A percentile compares a stretch with the other conserved stretches of the same genome.
phyloP scores from a whole-genome alignment of 2,113 vertebrate species.

The Colossoma macropomum region DNA sequence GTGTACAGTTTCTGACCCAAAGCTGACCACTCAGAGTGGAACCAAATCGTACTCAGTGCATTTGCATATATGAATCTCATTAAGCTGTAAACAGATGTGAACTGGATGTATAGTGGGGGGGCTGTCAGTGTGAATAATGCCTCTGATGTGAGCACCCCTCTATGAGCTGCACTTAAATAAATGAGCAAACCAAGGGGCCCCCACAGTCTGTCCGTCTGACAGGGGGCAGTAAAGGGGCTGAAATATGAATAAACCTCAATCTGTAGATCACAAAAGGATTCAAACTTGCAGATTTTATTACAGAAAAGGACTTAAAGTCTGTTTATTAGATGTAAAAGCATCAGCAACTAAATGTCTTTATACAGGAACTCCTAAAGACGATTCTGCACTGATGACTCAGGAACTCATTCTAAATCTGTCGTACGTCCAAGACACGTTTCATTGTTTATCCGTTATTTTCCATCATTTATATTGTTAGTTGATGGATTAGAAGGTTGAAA shows the following conservation, averaged over 20 bases:
- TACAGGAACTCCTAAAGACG: no score
- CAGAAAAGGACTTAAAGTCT: background rate
- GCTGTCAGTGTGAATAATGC: background rate
- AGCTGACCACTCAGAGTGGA: background rate
- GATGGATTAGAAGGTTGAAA: no score
- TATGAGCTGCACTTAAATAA: background rate
- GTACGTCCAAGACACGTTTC: no score
- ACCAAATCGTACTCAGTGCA: background rate
- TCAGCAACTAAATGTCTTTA: no score
- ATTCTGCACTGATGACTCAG: no score
- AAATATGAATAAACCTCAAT: background rate
- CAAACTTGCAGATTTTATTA: no score
- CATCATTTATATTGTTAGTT: no score
- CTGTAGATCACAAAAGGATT: no score
- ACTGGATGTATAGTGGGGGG: background rate
- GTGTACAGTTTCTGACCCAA: background rate
- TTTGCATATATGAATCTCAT: conserved; percentile 4
- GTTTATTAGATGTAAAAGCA: background rate
- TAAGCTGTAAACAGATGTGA: background rate
- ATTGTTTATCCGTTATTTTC: no score
- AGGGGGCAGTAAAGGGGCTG: background rate
- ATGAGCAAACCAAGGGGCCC: background rate
- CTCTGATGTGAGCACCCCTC: background rate
- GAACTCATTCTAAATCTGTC: no score
- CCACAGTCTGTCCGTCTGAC: background rate